Percentiles rank a stretch among this genome's conserved stretches.
Conservation (phyloP, 1,140 invertebrate genomes). For the Camponotus vicinus region DNA sequence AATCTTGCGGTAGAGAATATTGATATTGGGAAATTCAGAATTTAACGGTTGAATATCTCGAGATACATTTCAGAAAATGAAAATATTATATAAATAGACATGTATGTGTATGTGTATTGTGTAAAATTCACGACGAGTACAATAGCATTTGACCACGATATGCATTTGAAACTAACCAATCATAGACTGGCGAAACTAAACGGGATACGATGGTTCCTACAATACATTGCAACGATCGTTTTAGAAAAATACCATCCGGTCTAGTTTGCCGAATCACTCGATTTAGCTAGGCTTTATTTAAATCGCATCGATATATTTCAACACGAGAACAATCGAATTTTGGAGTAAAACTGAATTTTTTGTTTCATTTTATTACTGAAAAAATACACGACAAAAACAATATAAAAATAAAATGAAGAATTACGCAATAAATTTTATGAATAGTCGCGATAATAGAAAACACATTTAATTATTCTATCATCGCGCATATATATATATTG, state of each 20-base stretch:
- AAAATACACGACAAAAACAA: background rate
- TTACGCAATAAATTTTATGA: background rate
- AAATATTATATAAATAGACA: conserved; percentile 30
- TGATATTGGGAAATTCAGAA: background rate
- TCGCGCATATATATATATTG: background rate
- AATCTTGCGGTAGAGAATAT: background rate
- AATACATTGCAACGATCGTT: conserved; percentile 36
- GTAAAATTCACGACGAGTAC: background rate
- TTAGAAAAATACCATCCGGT: conserved; percentile 26
- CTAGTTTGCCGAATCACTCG: conserved; percentile 21
- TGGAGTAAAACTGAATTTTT: background rate
- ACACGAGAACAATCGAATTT: background rate
- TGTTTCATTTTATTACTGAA: conserved; percentile 17
- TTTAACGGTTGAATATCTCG: background rate
- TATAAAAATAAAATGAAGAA: background rate
- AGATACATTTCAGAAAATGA: background rate
- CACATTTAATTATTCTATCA: background rate
- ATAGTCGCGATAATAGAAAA: background rate
- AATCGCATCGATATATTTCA: conserved; percentile 37
- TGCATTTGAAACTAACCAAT: conserved; percentile 26
- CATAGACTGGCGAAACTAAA: background rate
- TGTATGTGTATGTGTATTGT: too few relatives aligned
- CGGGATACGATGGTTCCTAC: background rate
- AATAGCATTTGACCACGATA: background rate
- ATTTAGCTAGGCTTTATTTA: conserved; percentile 16